Evolutionary conservation across 2,113 vertebrate species (phyloP).

Genomic region (Paratilapia polleni): DNA sequence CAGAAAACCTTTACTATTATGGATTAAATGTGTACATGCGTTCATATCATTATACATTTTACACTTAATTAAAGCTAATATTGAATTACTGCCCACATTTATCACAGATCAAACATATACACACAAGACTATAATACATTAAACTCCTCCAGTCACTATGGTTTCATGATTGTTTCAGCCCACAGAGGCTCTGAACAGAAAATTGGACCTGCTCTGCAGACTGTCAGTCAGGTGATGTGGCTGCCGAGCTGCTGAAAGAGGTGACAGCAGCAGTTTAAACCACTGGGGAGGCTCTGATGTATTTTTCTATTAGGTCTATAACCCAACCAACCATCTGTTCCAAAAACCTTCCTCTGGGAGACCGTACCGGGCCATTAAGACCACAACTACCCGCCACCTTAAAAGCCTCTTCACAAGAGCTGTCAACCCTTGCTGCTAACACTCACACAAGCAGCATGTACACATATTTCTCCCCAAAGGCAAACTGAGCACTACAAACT

Average conservation of each 20-base stretch:
- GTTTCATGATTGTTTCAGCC: neutral
- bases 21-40: no score
- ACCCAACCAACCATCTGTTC: conserved; percentile 57
- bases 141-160: neutral
- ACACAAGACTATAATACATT: neutral
- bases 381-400: conserved; percentile 30
- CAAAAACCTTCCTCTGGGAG: conserved; percentile 44
- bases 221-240: conserved; percentile 15
- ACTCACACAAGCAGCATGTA: neutral
- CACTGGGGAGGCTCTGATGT: conserved; percentile 32
- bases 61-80: neutral
- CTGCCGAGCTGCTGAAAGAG: conserved; percentile 25
- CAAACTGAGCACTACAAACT: neutral
- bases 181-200: neutral
- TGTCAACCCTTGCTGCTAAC: conserved; percentile 12
- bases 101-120: neutral
- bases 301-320: conserved; percentile 43
- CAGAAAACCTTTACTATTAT: neutral
- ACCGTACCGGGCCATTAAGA: conserved; percentile 32
- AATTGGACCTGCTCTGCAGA: conserved; percentile 1
- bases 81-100: neutral
- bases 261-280: conserved; percentile 28
- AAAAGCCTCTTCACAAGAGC: conserved; percentile 30
- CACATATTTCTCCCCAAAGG: neutral
- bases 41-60: neutral